Base-by-base conservation (phyloP, 2,888 invertebrate genomes). In the Xanthia togata region DNA sequence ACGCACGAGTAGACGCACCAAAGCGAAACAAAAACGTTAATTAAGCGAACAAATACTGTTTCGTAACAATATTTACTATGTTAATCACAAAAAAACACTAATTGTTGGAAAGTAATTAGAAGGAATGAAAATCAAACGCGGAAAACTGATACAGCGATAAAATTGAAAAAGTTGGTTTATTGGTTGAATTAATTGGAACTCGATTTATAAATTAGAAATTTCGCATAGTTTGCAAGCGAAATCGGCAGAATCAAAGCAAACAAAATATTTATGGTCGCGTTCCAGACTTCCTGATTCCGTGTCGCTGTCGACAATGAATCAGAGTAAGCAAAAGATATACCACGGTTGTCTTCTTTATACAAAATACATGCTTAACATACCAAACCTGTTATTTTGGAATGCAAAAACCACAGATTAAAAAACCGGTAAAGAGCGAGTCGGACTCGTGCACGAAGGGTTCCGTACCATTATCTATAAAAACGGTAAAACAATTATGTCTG, bases 231-330 rank as follows among this genome's bases (percentile, higher is more conserved):
- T 78, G 65, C 68, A 82, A 82, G 85, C 79, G 82, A 88, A 88
- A 88, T 88, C 78, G 62, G 85, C 73, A 81, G 79, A 77, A 74
- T 85, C 78, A 74, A 84, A 85, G 81, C 79, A 84, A 88, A 88
- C 80, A 80, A 83, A 89, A 86, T 85, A 86, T 87, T 88, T 88
- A 73, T 81, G 59, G n/a, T 47, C 38, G 35, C 79, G 79, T 89
- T 84, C 72, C 87, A 78, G 77, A 50, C 6, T 23, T 17, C 0
- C 6, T 38, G 14, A 53, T 50, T 41, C 6, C 17, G 14, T 60
- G 12, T 47, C 14, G 47, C 12, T 60, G 12, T 47, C 14, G 47
- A 14, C 11, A n/a, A 11, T 38, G 14, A 60, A 23, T 17, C 17
- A 17, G 59, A 64, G 47, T 31, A 55, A 62, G 31, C 31, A 4